Percentiles rank a stretch among this genome's conserved stretches.
These are phyloP conservation scores for Mus caroli DNA, from an alignment of 2,797 vertebrate genomes.

Conservation along the genomic window DNA sequence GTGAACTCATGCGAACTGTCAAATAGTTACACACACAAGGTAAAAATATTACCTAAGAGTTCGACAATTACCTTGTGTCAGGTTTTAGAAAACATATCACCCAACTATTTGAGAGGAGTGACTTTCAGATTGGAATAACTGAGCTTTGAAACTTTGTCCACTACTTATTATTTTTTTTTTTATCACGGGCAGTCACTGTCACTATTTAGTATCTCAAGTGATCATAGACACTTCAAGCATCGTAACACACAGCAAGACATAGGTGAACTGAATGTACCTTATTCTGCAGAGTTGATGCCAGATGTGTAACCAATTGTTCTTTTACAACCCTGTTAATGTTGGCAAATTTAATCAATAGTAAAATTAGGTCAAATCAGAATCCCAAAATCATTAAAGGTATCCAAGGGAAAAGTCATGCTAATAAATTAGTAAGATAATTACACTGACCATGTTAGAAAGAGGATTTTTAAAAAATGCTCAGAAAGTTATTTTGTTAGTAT, in stretches of 20 bases:
- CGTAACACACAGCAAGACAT: too few relatives aligned
- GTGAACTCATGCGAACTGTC: neutral
- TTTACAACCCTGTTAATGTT: neutral
- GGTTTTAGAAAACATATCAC: neutral
- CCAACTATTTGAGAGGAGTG: neutral
- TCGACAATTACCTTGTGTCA: neutral
- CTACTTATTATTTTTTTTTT: neutral
- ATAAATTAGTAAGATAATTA: slow-evolving; percentile 44
- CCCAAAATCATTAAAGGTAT: neutral
- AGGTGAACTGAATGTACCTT: neutral
- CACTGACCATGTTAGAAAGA: neutral
- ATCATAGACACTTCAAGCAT: neutral
- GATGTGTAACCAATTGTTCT: neutral
- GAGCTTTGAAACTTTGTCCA: neutral
- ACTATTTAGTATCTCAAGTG: neutral
- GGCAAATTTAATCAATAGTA: neutral
- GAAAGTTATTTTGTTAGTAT: neutral
- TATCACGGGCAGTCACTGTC: neutral
- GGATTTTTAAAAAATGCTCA: neutral
- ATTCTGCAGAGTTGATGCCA: neutral
- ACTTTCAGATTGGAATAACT: neutral
- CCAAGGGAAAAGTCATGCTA: neutral
- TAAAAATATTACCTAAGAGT: neutral
- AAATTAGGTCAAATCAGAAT: slow-evolving; percentile 14
- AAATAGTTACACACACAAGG: neutral